A percentile compares a stretch with the other conserved stretches of the same genome.
phyloP scores from a whole-genome alignment of 1,140 invertebrate genomes.

The Cydia strobilella region DNA sequence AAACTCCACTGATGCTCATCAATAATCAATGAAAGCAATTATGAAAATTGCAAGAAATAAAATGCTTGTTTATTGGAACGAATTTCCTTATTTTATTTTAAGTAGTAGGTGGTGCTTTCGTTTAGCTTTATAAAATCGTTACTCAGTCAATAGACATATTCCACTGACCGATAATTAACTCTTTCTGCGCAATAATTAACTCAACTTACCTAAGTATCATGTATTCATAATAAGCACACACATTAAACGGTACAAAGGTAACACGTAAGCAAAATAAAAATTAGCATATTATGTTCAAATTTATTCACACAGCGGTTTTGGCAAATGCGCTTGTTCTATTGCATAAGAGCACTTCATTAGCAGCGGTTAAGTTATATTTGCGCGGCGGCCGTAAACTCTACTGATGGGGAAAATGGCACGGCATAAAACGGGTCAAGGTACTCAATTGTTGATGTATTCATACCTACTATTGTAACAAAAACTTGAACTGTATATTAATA shows the following conservation, averaged over 20 bases:
- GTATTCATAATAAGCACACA: background rate
- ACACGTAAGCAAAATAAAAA: slow-evolving; percentile 25
- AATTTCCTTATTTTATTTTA: too few species aligned
- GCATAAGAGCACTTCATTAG: slow-evolving; percentile 25
- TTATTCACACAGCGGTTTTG: slow-evolving; percentile 24
- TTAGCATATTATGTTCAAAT: slow-evolving; percentile 18
- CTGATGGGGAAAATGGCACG: slow-evolving; percentile 10
- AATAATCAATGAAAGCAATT: too few species aligned
- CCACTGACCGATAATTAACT: too few species aligned
- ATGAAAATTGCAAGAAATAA: too few species aligned
- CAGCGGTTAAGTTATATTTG: slow-evolving; percentile 20
- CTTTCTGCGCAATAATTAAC: background rate
- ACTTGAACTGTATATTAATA: too few species aligned
- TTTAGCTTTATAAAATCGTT: background rate
- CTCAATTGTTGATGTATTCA: too few species aligned
- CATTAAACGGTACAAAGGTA: slow-evolving; percentile 1
- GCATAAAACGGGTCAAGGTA: background rate
- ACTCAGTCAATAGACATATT: background rate
- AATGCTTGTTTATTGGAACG: too few species aligned
- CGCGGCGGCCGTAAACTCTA: background rate
- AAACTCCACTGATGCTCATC: slow-evolving; percentile 5
- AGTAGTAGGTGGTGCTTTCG: too few species aligned
- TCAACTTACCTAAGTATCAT: background rate
- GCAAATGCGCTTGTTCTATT: slow-evolving; percentile 14
- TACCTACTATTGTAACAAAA: too few species aligned